Conservation (phyloP, 2,888 invertebrate species). For the Disparrhopalites patrizii region DNA sequence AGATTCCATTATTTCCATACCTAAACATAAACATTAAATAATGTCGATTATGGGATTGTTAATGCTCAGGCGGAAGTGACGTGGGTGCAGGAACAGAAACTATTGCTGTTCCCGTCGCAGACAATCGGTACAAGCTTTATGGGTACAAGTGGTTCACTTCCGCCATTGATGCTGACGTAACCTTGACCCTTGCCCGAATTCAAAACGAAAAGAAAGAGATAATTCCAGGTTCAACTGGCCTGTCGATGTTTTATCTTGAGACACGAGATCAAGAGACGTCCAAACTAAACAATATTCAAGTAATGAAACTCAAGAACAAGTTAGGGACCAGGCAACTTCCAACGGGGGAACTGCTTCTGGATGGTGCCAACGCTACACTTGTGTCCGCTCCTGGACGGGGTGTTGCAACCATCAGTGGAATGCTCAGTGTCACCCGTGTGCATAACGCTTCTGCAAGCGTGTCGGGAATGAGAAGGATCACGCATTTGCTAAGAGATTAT, state of each 20-base stretch:
- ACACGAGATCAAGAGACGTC: constrained; percentile 51
- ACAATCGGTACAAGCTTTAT: constrained; percentile 52
- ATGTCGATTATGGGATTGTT: too few relatives aligned
- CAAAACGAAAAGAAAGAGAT: constrained; percentile 51
- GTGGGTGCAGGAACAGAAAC: constrained; percentile 58
- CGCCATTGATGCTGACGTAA: constrained; percentile 58
- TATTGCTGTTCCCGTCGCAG: constrained; percentile 52
- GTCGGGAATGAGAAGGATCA: constrained; percentile 54
- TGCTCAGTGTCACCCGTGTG: constrained; percentile 57
- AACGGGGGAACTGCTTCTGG: constrained; percentile 58
- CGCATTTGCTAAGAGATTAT: constrained; percentile 56
- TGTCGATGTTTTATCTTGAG: constrained; percentile 56
- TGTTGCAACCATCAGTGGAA: constrained; percentile 55
- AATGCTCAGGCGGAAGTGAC: constrained; percentile 56
- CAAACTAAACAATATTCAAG: constrained; percentile 57
- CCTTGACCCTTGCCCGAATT: constrained; percentile 57
- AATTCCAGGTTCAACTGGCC: constrained; percentile 52
- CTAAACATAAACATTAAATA: too few relatives aligned
- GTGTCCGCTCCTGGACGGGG: constrained; percentile 55
- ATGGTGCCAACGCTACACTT: constrained; percentile 54
- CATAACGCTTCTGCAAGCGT: constrained; percentile 56
- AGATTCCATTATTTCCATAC: too few relatives aligned
- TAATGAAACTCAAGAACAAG: constrained; percentile 57
- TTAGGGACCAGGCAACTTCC: constrained; percentile 58
- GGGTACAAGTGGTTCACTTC: constrained; percentile 61